Base-by-base conservation (phyloP, 2,888 invertebrate species). In the Hydrotaea diabolus region DNA sequence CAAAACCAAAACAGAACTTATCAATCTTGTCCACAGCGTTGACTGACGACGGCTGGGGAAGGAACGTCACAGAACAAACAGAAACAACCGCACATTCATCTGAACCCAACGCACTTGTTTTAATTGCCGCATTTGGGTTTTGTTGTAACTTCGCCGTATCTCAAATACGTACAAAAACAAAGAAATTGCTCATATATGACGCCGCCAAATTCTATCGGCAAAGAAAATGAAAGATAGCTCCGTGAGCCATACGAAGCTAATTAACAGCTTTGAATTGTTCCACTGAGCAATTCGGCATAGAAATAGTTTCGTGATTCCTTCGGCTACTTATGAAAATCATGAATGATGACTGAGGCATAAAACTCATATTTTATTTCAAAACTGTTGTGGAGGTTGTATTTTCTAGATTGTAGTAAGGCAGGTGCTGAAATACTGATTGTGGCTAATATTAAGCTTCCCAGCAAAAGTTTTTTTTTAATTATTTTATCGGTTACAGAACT, bases 11-110 rank as follows among this genome's bases (percentile, higher is more conserved):
- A 31, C 69, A 21, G 15, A 69, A 69, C 69, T 69, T 69, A 69
- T 21, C 69, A 69, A 69, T 69, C 69, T 46, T 69, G 39, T 23
- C 69, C 43, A 13, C 43, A 23, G 46, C 46, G 69, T 69, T 69
- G 69, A 69, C 62, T 31, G 62, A 62, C 23, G 23, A 46, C 26
- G 59, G 23, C 23, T 55, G 21, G 19, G 9, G 19, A 19, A 19
- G 19, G 17, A 55, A 55, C 2, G 31, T 31, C 3, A 31, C 31
- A 31, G 21, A 55, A 21, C 55, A 19, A 55, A 55, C 55, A 55
- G 21, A 21, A n/a, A n/a, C n/a, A n/a, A n/a, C n/a, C n/a, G 55
- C 11, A 53, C 3, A n/a, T n/a, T 4, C 15, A 49, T n/a, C 49
- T 4, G 9, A 1, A 49, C 49, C 4, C 49, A 43, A 43, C 43